Conservation (phyloP, 2,797 vertebrate species). For the Hemitrygon akajei region DNA sequence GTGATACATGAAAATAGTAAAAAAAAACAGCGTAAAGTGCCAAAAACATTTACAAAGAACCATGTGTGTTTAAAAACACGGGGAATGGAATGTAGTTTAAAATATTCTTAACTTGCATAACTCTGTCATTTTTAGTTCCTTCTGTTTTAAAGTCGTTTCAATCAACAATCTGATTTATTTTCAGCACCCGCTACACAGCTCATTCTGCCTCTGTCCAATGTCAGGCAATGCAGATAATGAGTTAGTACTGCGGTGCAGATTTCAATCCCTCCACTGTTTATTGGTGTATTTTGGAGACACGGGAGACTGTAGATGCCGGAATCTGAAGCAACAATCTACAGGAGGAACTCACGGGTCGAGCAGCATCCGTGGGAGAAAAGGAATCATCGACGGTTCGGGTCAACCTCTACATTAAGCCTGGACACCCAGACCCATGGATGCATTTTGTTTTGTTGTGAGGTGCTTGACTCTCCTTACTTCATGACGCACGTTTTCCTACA, state of each 20-base stretch:
- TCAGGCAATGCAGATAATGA: background rate
- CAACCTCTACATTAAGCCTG: too few species aligned
- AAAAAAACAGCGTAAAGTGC: constrained; percentile 95
- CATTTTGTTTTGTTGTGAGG: too few species aligned
- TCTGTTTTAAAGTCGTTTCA: constrained; percentile 39
- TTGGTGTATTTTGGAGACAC: background rate
- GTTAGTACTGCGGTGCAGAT: background rate
- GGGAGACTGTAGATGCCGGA: too few species aligned
- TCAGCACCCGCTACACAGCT: constrained; percentile 45
- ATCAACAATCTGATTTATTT: constrained; percentile 40
- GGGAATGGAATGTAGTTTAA: constrained; percentile 60
- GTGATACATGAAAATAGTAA: constrained; percentile 95
- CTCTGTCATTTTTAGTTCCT: constrained; percentile 42
- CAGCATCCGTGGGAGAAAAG: too few species aligned
- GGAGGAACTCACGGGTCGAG: too few species aligned
- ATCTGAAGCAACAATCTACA: too few species aligned
- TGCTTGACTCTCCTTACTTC: background rate
- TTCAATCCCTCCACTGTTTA: background rate
- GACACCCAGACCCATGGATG: too few species aligned
- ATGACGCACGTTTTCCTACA: background rate
- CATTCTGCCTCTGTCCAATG: constrained; percentile 31
- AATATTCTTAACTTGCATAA: constrained; percentile 52
- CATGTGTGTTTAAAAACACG: constrained; percentile 71
- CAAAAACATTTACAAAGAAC: constrained; percentile 76
- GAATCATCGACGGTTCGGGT: too few species aligned